Evolutionary conservation across 2,797 vertebrate species (phyloP).

Genomic region (Muraenolepis orangiensis): DNA sequence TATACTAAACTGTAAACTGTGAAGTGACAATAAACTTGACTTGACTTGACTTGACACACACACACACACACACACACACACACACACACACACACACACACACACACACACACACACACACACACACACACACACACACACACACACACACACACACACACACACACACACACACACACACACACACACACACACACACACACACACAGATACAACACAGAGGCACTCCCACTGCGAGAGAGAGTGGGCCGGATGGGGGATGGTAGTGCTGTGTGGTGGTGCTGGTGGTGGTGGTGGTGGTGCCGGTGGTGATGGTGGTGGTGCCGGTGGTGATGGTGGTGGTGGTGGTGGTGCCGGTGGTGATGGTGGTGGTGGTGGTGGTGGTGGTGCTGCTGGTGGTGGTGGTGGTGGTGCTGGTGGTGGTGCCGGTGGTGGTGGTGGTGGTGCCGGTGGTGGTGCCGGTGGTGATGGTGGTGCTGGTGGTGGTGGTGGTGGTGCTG

Average conservation of each 20-base stretch:
- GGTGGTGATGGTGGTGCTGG: too few species aligned
- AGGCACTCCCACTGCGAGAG: not conserved
- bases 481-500: too few species aligned
- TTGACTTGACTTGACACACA: too few species aligned
- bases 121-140: not conserved
- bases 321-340: too few species aligned
- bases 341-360: too few species aligned
- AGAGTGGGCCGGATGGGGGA: not conserved
- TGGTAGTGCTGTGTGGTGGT: not conserved
- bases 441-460: too few species aligned
- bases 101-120: not conserved
- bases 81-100: conserved; percentile 16
- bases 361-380: not conserved
- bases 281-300: not conserved
- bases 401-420: too few species aligned
- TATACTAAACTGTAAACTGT: too few species aligned
- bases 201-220: not conserved
- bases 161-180: not conserved
- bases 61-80: conserved; percentile 53
- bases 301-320: too few species aligned
- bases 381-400: too few species aligned
- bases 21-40: too few species aligned
- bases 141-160: not conserved
- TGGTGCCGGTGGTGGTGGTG: too few species aligned
- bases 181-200: not conserved